Conservation (phyloP, 2,888 invertebrate species). For the Horisme vitalbata region DNA sequence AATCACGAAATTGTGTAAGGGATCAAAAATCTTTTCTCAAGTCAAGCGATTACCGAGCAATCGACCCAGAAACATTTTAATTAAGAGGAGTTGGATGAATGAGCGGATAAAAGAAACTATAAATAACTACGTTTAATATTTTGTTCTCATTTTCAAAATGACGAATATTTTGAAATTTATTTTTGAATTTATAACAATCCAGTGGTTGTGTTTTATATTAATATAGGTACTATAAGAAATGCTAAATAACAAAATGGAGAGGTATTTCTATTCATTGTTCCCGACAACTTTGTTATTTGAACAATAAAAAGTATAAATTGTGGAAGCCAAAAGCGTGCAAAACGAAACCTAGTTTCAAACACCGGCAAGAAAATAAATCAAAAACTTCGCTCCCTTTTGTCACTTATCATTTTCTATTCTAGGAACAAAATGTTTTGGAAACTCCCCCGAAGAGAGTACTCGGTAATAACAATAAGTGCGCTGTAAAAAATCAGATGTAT, state of each 20-base stretch:
- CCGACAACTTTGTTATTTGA: neutral
- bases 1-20: conserved; percentile 5
- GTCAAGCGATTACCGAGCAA: conserved; percentile 22
- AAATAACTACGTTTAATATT: conserved; percentile 7
- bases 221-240: too few species aligned
- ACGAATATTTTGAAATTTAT: conserved; percentile 6
- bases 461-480: conserved; percentile 23
- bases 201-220: too few species aligned
- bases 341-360: conserved; percentile 19
- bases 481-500: conserved; percentile 38
- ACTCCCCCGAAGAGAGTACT: conserved; percentile 6
- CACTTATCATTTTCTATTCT: conserved; percentile 20
- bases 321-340: conserved; percentile 4
- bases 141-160: neutral
- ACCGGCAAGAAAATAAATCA: conserved; percentile 29
- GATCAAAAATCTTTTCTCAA: conserved; percentile 10
- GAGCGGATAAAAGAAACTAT: conserved; percentile 9
- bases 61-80: conserved; percentile 27
- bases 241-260: too few species aligned
- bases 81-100: conserved; percentile 15
- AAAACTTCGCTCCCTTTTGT: conserved; percentile 28
- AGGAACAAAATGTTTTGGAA: conserved; percentile 10
- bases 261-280: neutral
- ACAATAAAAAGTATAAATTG: neutral
- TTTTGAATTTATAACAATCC: too few species aligned